Conservation (phyloP, 2,113 vertebrate species). For the Pachyramphus minor region DNA sequence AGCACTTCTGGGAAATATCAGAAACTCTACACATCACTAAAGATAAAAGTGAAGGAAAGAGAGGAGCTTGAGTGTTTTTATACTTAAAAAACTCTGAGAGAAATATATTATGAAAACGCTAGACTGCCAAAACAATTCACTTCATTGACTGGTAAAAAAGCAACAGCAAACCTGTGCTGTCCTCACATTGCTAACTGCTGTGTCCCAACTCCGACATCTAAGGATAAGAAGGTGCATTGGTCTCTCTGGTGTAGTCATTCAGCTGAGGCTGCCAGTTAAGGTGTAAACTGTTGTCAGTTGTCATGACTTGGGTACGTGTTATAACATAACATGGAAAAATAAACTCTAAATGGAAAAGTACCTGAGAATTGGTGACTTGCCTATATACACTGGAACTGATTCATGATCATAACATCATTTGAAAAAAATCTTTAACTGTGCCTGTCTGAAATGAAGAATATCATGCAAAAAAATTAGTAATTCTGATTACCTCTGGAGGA, state of each 20-base stretch:
- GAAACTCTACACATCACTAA: not conserved
- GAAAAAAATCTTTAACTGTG: not conserved
- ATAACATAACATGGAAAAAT: not conserved
- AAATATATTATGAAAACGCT: not conserved
- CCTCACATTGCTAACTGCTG: not conserved
- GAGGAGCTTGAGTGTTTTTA: not conserved
- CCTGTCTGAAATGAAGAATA: not conserved
- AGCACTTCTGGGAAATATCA: constrained; percentile 6
- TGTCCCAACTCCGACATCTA: not conserved
- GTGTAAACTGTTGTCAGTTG: not conserved
- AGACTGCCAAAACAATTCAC: not conserved
- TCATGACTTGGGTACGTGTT: not conserved
- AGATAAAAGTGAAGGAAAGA: not conserved
- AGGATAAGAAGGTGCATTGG: not conserved
- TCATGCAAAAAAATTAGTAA: not conserved
- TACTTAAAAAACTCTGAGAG: not conserved
- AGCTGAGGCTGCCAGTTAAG: not conserved
- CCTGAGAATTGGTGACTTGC: not conserved
- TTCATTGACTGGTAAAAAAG: not conserved
- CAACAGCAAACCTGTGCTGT: not conserved
- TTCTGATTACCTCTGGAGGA: not conserved
- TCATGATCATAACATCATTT: not conserved
- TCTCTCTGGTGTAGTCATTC: not conserved
- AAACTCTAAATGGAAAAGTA: not conserved
- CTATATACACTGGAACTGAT: not conserved